Percentiles rank a stretch among this genome's conserved stretches.
Conservation (phyloP, 2,113 vertebrate species). For the Sander vitreus region DNA sequence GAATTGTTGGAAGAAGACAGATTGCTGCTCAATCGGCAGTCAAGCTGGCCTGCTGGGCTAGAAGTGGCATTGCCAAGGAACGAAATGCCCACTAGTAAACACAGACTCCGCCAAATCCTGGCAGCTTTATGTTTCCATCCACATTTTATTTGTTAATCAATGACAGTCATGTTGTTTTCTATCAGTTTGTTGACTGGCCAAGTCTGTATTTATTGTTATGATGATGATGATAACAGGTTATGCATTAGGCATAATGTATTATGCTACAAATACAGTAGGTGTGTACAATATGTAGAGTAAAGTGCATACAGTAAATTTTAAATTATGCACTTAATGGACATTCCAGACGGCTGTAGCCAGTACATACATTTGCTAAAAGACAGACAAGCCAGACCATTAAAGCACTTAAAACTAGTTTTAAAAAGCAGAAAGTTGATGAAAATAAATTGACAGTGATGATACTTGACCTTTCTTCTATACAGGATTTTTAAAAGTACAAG, state of each 20-base stretch:
- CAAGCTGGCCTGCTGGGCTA: conserved; percentile 25
- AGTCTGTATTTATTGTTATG: not conserved
- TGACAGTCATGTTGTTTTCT: not conserved
- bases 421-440: not conserved
- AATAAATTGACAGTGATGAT: not conserved
- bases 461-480: not conserved
- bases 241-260: not conserved
- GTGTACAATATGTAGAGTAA: not conserved
- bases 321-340: not conserved
- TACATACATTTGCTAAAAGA: not conserved
- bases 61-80: conserved; percentile 39
- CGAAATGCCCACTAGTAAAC: conserved; percentile 31
- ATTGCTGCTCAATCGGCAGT: conserved; percentile 59
- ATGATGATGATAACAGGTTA: not conserved
- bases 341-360: not conserved
- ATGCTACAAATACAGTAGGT: not conserved
- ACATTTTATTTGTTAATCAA: not conserved
- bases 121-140: not conserved
- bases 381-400: too few species aligned
- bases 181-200: not conserved
- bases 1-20: conserved; percentile 46
- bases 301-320: not conserved
- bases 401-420: not conserved
- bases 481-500: not conserved
- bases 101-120: conserved; percentile 20